Evolutionary conservation across 2,797 vertebrate genomes (phyloP).

Genomic region (Diceros bicornis): DNA sequence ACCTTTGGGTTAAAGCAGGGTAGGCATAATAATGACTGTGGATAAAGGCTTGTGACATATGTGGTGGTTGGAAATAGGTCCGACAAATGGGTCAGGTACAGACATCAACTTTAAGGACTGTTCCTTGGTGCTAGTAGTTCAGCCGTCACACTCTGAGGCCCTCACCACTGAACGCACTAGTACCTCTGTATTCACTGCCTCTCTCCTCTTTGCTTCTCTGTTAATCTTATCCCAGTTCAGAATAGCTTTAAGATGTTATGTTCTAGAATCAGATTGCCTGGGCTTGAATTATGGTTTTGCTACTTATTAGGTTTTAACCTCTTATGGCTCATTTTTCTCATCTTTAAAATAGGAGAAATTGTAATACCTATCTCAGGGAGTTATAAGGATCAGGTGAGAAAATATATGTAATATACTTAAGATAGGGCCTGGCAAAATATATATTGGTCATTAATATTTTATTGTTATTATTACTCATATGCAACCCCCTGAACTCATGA

Average conservation of each 20-base stretch:
- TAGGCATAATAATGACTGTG: not conserved
- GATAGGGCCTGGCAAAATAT: not conserved
- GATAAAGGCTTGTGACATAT: not conserved
- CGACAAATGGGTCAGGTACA: not conserved
- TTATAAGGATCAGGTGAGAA: not conserved
- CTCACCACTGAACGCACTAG: not conserved
- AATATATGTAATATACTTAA: not conserved
- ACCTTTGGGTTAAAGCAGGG: not conserved
- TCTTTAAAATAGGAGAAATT: not conserved
- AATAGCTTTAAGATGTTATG: not conserved
- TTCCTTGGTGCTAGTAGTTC: not conserved
- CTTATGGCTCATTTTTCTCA: not conserved
- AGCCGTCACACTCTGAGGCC: not conserved
- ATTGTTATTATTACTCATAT: not conserved
- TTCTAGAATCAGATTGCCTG: not conserved
- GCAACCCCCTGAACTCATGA: not conserved
- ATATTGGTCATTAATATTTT: not conserved
- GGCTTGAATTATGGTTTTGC: slow-evolving; percentile 10
- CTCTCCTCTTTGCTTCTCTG: not conserved
- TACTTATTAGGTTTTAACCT: not conserved
- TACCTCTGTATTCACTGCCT: not conserved
- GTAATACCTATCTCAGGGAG: not conserved
- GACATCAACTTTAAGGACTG: not conserved
- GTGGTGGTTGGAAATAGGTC: not conserved
- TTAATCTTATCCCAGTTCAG: not conserved